Base-by-base conservation (phyloP, 2,888 invertebrate genomes). In the Azorinus chamasolen region DNA sequence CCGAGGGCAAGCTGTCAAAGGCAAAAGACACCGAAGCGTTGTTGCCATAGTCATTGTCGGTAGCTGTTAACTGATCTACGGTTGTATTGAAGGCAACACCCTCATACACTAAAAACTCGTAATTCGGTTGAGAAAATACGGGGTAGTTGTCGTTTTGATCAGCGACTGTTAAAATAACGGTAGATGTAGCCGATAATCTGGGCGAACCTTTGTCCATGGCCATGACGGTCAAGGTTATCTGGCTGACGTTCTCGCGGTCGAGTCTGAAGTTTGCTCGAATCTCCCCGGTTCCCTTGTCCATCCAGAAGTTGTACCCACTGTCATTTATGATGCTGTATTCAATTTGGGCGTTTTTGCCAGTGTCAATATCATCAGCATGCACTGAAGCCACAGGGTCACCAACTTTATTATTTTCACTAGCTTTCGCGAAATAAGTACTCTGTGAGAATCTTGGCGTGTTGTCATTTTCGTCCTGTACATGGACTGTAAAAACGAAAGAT, bases 381-480 rank as follows among this genome's bases (percentile, higher is more conserved):
- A 89, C 89, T 39, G 58, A 64, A 0, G 83, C 69, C 32, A 89
- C 59, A 12, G 82, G 63, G 37, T 79, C 83, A 14, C 88, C 87
- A 1, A 85, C 77, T n/a, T 72, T 62, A 55, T 87, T 87, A 65
- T 87, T 87, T 74, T 89, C 89, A 18, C 74, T 69, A 5, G 87
- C 55, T 25, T 73, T 81, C 6, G 81, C 83, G n/a, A 79, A 77
- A 65, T 86, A 88, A n/a, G 80, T 71, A 25, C 70, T 68, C 41
- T 95, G 96, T 0, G 95, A 93, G 90, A 98, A 98, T 87, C 94
- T 94, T 0, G 98, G 98, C 0, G 96, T 94, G 93, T 98, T 98
- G 90, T 98, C 98, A 89, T 98, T 98, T 2, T 97, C 95, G 89
- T 98, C 98, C 51, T 95, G 93, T 0, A 98, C 96, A 24, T 76